phyloP scores from a whole-genome alignment of 2,888 invertebrate genomes.

The Leptopilina syphax region DNA sequence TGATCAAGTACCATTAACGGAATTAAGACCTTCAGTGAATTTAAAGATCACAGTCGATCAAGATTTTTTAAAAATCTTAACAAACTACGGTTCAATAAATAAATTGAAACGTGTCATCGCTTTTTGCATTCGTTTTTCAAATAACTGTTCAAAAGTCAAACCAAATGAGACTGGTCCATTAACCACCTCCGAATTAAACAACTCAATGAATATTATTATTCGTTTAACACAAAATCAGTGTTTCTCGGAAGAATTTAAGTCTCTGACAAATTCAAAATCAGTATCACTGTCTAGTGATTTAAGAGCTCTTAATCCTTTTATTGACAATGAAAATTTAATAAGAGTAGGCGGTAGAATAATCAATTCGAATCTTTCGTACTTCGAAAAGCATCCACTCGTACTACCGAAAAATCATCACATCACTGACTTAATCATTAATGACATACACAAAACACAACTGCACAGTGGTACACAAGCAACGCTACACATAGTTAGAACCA shows the following conservation, averaged over 20 bases:
- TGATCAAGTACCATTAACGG: neutral
- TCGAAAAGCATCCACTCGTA: constrained; percentile 18
- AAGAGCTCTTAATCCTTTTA: constrained; percentile 34
- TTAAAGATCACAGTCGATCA: neutral
- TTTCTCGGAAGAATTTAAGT: constrained; percentile 42
- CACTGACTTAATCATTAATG: neutral
- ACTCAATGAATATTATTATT: constrained; percentile 35
- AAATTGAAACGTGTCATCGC: constrained; percentile 28
- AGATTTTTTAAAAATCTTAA: neutral
- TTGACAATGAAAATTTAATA: constrained; percentile 37
- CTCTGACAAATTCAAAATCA: neutral
- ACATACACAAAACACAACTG: neutral
- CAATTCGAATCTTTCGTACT: neutral
- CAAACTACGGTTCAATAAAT: constrained; percentile 8
- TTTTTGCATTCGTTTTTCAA: neutral
- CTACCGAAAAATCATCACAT: constrained; percentile 17
- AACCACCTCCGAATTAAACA: constrained; percentile 33
- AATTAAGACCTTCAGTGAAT: neutral
- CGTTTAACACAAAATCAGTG: constrained; percentile 32
- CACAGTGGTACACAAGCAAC: neutral
- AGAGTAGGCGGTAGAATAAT: constrained; percentile 34
- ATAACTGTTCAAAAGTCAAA: neutral
- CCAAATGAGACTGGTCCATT: neutral
- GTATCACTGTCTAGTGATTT: constrained; percentile 20
- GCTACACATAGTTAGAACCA: neutral